These are phyloP conservation scores for Polypterus senegalus DNA, from an alignment of 2,113 vertebrate genomes.

Conservation along the genomic window DNA sequence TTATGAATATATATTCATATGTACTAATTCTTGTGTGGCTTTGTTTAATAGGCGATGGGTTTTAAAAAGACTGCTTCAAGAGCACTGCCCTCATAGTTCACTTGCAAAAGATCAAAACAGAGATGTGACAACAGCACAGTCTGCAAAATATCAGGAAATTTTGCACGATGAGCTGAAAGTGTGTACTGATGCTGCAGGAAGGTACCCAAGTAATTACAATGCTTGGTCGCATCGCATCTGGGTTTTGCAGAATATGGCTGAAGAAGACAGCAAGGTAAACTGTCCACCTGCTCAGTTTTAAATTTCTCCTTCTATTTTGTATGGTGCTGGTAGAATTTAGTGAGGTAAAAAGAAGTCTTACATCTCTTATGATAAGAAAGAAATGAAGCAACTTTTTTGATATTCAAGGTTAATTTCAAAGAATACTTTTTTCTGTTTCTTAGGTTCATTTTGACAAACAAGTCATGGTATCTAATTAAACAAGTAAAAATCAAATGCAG, in stretches of 20 bases:
- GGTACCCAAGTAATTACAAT: conserved; percentile 94
- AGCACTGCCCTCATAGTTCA: conserved; percentile 40
- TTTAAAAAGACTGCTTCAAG: conserved; percentile 68
- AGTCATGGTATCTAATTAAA: too few species aligned
- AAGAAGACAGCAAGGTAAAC: conserved; percentile 73
- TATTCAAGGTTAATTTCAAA: too few species aligned
- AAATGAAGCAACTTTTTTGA: too few species aligned
- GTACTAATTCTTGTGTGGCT: background rate
- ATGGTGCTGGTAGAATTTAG: too few species aligned
- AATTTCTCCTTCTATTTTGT: too few species aligned
- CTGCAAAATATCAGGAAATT: conserved; percentile 52
- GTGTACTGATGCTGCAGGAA: conserved; percentile 76
- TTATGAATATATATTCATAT: background rate
- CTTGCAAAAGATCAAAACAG: conserved; percentile 52
- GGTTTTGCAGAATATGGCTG: conserved; percentile 82
- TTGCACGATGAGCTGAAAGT: conserved; percentile 82
- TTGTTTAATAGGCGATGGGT: conserved; percentile 74
- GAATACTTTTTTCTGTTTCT: too few species aligned
- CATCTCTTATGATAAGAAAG: too few species aligned
- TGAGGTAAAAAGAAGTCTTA: too few species aligned
- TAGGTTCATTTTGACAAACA: too few species aligned
- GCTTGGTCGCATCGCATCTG: conserved; percentile 98
- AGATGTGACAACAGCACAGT: conserved; percentile 22
- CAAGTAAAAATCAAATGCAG: too few species aligned
- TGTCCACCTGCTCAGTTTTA: too few species aligned